Evolutionary conservation across 2,113 vertebrate species (phyloP).

Genomic region (Hipposideros armiger): DNA sequence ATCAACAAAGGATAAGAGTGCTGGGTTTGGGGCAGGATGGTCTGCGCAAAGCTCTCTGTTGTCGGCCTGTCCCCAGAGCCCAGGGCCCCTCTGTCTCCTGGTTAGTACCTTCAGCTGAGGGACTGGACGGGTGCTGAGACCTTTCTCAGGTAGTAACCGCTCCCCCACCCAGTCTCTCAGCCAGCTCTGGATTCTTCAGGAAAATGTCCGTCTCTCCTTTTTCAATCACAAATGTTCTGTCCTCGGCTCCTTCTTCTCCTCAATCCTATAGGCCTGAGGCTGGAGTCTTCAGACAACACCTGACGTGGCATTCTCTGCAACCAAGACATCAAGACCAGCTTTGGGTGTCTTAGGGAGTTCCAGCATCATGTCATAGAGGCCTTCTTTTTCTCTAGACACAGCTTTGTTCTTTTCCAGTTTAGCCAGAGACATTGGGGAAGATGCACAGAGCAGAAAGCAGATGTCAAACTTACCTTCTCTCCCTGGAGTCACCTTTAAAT

Average conservation of each 20-base stretch:
- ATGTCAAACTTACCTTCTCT: not conserved
- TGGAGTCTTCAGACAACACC: not conserved
- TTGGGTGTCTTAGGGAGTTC: rapidly evolving
- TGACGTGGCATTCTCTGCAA: not conserved
- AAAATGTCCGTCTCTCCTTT: no score
- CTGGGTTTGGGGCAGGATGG: not conserved
- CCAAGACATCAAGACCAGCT: not conserved
- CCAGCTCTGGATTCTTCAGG: not conserved
- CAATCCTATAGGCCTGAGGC: not conserved
- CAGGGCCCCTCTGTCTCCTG: not conserved
- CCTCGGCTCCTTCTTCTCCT: not conserved
- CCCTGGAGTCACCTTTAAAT: not conserved
- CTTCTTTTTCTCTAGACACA: not conserved
- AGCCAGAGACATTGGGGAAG: not conserved
- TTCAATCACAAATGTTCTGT: no score
- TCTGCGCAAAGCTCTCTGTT: not conserved
- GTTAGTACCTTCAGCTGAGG: not conserved
- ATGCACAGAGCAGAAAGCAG: no score
- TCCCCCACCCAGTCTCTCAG: not conserved
- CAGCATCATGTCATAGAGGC: no score
- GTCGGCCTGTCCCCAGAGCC: not conserved
- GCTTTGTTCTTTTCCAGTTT: not conserved
- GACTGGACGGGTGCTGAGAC: rapidly evolving
- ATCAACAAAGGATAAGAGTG: not conserved
- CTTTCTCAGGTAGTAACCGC: not conserved